phyloP scores from a whole-genome alignment of 2,113 vertebrate species.

The Heterochromis multidens region DNA sequence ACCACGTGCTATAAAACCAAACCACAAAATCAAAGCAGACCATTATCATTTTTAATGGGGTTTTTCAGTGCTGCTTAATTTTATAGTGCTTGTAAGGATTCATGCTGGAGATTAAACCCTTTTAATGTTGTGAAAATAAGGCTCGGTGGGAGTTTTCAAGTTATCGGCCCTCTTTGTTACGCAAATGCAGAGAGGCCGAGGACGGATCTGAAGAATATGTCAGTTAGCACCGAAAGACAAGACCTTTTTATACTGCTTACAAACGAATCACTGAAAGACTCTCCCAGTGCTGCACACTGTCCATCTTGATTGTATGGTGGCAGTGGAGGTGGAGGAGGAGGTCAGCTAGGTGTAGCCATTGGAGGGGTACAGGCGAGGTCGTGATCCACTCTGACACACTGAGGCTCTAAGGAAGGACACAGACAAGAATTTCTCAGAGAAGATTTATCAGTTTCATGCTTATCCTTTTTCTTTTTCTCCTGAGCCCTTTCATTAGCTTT shows the following conservation, averaged over 20 bases:
- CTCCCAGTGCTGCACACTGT: neutral
- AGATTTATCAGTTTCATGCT: neutral
- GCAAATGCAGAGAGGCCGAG: neutral
- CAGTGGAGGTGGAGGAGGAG: neutral
- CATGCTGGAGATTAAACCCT: neutral
- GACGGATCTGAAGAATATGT: neutral
- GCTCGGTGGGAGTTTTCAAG: neutral
- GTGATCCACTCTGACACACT: neutral
- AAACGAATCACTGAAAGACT: neutral
- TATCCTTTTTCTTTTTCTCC: neutral
- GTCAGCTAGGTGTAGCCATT: neutral
- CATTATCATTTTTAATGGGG: slow-evolving; percentile 34
- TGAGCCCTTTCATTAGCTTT: neutral
- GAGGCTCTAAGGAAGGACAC: neutral
- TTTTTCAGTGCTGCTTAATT: neutral
- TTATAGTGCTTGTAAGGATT: slow-evolving; percentile 8
- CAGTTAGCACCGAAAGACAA: neutral
- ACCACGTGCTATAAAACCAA: neutral
- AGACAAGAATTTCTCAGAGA: neutral
- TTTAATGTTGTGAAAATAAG: neutral
- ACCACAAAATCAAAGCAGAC: neutral
- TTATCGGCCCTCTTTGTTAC: neutral
- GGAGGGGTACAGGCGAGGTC: neutral
- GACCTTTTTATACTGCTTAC: neutral
- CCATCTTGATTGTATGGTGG: neutral